These are phyloP conservation scores for Augiades crinisus DNA, from an alignment of 2,888 invertebrate species.

Conservation along the genomic window DNA sequence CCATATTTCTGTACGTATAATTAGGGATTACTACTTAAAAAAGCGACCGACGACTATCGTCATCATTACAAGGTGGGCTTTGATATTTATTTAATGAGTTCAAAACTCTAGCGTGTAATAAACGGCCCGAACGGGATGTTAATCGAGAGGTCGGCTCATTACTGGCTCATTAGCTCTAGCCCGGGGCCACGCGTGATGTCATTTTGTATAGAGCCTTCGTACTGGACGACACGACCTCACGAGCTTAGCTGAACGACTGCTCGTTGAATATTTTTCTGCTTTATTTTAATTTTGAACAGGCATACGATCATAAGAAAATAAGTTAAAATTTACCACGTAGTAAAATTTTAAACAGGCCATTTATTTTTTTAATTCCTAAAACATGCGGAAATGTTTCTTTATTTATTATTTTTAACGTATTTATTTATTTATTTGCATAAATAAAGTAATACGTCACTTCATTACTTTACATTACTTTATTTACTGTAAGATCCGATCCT, in stretches of 20 bases:
- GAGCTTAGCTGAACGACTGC: too few relatives aligned
- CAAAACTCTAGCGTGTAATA: slow-evolving; percentile 41
- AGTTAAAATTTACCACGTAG: too few relatives aligned
- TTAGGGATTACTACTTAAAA: neutral
- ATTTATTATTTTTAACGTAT: too few relatives aligned
- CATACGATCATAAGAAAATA: neutral
- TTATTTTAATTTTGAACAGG: too few relatives aligned
- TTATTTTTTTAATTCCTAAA: too few relatives aligned
- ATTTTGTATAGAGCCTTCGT: slow-evolving; percentile 34
- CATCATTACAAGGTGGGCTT: slow-evolving; percentile 44
- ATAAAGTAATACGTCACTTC: too few relatives aligned
- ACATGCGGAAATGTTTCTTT: too few relatives aligned
- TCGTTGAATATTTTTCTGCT: too few relatives aligned
- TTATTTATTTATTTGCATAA: too few relatives aligned
- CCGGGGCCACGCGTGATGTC: slow-evolving; percentile 51
- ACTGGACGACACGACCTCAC: slow-evolving; percentile 7
- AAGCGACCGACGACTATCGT: slow-evolving; percentile 28
- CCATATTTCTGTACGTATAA: neutral
- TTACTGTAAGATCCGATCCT: too few relatives aligned
- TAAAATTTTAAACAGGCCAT: too few relatives aligned
- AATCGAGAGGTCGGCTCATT: slow-evolving; percentile 58
- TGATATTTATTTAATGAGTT: slow-evolving; percentile 56
- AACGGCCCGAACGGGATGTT: slow-evolving; percentile 52
- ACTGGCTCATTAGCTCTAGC: slow-evolving; percentile 57
- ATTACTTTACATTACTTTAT: too few relatives aligned